A percentile compares a stretch with the other conserved stretches of the same genome.
Conservation (phyloP, 2,888 invertebrate genomes). For the Pyrrhopygopsis socrates region DNA sequence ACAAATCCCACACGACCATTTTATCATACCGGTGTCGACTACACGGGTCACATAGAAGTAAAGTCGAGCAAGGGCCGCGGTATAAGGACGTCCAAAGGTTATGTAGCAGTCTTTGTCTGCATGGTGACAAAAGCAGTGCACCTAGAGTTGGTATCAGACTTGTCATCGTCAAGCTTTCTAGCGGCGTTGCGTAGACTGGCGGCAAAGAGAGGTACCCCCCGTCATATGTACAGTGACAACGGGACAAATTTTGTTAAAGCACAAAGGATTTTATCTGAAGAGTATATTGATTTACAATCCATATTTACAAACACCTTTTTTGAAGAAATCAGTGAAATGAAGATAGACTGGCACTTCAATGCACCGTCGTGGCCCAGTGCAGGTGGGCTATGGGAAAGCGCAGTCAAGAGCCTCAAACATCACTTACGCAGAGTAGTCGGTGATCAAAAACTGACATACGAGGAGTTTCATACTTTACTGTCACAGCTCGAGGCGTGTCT, state of each 20-base stretch:
- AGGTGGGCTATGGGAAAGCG: background rate
- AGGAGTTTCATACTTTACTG: constrained; percentile 2
- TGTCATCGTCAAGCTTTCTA: background rate
- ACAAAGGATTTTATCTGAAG: background rate
- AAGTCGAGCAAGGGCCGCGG: background rate
- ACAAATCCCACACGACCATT: background rate
- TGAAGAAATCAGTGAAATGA: background rate
- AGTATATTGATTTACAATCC: background rate
- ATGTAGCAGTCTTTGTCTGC: background rate
- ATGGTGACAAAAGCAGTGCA: background rate
- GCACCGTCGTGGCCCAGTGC: constrained; percentile 5
- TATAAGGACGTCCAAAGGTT: background rate
- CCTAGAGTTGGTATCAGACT: background rate
- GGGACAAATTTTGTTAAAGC: constrained; percentile 11
- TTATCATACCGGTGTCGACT: background rate
- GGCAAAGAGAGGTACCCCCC: background rate
- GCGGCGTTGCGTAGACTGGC: background rate
- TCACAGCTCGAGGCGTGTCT: background rate
- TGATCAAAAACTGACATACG: background rate
- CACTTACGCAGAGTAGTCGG: background rate
- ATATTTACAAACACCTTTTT: background rate
- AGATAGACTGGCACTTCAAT: no score
- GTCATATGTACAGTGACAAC: constrained; percentile 16
- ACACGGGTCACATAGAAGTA: background rate
- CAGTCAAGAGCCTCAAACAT: background rate